Evolutionary conservation across 1,140 invertebrate species (phyloP).

Genomic region (Adelges cooleyi): DNA sequence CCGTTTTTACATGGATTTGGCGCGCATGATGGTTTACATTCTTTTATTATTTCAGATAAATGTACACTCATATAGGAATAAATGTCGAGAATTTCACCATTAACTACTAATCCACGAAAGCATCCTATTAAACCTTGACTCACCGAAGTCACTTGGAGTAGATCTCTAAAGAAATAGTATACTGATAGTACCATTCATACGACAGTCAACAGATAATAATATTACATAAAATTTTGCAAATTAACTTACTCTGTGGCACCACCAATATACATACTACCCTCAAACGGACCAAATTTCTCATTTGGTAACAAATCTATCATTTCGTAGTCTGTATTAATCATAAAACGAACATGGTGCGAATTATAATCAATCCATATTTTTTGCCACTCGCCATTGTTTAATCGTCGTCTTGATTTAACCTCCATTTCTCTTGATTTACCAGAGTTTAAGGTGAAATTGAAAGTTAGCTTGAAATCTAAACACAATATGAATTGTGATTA

Average conservation of each 20-base stretch:
- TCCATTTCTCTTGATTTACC: slow-evolving; percentile 63
- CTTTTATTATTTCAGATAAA: slow-evolving; percentile 76
- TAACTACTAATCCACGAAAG: slow-evolving; percentile 81
- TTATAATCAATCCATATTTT: slow-evolving; percentile 91
- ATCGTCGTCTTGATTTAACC: slow-evolving; percentile 62
- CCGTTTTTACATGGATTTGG: slow-evolving; percentile 87
- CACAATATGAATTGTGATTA: too few species aligned
- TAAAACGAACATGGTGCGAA: slow-evolving; percentile 84
- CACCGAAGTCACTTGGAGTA: slow-evolving; percentile 61
- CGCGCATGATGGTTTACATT: slow-evolving; percentile 85
- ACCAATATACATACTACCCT: slow-evolving; percentile 84
- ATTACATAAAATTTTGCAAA: neutral
- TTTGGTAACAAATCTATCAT: slow-evolving; percentile 74
- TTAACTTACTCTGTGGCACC: slow-evolving; percentile 69
- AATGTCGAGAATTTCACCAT: slow-evolving; percentile 79
- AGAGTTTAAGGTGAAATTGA: slow-evolving; percentile 80
- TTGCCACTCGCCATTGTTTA: slow-evolving; percentile 89
- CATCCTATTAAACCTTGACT: slow-evolving; percentile 83
- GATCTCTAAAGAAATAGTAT: slow-evolving; percentile 49
- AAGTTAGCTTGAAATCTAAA: slow-evolving; percentile 67
- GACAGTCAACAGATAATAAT: neutral
- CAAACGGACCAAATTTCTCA: slow-evolving; percentile 81
- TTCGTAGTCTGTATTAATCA: slow-evolving; percentile 76
- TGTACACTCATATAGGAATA: slow-evolving; percentile 89
- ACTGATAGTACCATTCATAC: neutral